Evolutionary conservation across 2,888 invertebrate species (phyloP).

Genomic region (Pimpla rufipes): DNA sequence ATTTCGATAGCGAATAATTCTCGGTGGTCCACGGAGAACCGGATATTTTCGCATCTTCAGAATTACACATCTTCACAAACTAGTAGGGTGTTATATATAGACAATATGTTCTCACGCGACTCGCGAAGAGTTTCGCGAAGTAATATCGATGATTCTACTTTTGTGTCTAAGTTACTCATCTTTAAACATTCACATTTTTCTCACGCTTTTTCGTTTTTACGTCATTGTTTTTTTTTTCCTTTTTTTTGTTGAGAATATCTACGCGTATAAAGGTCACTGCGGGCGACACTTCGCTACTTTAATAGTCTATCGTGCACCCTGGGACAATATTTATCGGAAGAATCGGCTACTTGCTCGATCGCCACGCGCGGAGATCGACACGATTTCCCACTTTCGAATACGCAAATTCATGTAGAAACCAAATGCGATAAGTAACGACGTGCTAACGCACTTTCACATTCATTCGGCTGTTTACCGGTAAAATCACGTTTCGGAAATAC

Average conservation of each 20-base stretch:
- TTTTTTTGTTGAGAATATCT: conserved; percentile 4
- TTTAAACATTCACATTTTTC: conserved; percentile 44
- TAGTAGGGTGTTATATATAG: conserved; percentile 30
- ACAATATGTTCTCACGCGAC: conserved; percentile 36
- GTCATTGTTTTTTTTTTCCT: conserved; percentile 6
- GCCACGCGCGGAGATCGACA: background rate
- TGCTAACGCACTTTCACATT: too few relatives aligned
- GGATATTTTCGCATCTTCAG: conserved; percentile 25
- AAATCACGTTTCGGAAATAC: too few relatives aligned
- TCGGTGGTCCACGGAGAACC: conserved; percentile 18
- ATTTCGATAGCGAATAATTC: conserved; percentile 32
- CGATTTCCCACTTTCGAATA: too few relatives aligned
- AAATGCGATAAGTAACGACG: too few relatives aligned
- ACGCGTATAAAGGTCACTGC: conserved; percentile 52
- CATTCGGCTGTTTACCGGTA: too few relatives aligned
- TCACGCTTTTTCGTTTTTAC: conserved; percentile 5
- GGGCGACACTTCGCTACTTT: conserved; percentile 24
- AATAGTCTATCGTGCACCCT: conserved; percentile 49
- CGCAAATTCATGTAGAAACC: too few relatives aligned
- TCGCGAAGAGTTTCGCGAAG: conserved; percentile 21
- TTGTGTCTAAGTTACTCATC: conserved; percentile 32
- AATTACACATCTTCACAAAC: conserved; percentile 28
- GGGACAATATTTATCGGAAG: conserved; percentile 50
- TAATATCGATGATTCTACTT: conserved; percentile 45
- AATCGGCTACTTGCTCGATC: conserved; percentile 56